These are phyloP conservation scores for Sinocyclocheilus anophthalmus DNA, from an alignment of 2,113 vertebrate species.

Conservation along the genomic window DNA sequence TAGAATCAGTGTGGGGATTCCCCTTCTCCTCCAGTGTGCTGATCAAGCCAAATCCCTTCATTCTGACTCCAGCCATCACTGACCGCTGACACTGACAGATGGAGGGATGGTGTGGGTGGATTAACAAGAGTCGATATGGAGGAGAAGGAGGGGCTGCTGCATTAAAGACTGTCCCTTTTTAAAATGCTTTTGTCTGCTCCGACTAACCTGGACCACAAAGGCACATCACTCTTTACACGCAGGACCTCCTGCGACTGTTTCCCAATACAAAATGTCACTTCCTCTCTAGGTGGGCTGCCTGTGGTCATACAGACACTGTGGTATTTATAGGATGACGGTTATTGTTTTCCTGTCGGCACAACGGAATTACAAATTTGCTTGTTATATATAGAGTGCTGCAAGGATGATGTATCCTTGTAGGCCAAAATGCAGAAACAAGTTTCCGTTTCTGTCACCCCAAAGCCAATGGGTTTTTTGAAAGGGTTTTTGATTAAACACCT, in stretches of 20 bases:
- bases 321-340: constrained; percentile 15
- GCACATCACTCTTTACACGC: constrained; percentile 7
- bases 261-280: constrained; percentile 45
- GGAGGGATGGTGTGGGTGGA: constrained; percentile 48
- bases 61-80: constrained; percentile 53
- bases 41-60: constrained; percentile 59
- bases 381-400: background rate
- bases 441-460: background rate
- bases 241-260: constrained; percentile 45
- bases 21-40: constrained; percentile 29
- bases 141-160: background rate
- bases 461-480: background rate
- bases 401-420: background rate
- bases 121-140: constrained; percentile 19
- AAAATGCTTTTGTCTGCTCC: constrained; percentile 45
- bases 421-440: background rate
- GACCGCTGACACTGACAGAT: constrained; percentile 56
- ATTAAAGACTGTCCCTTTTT: constrained; percentile 42
- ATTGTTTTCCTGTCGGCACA: background rate
- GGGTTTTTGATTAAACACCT: no score
- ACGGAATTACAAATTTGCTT: background rate
- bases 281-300: constrained; percentile 25
- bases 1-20: constrained; percentile 29
- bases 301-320: constrained; percentile 1
- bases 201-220: constrained; percentile 43